phyloP scores from a whole-genome alignment of 2,113 vertebrate genomes.

The Herpailurus yagouaroundi region DNA sequence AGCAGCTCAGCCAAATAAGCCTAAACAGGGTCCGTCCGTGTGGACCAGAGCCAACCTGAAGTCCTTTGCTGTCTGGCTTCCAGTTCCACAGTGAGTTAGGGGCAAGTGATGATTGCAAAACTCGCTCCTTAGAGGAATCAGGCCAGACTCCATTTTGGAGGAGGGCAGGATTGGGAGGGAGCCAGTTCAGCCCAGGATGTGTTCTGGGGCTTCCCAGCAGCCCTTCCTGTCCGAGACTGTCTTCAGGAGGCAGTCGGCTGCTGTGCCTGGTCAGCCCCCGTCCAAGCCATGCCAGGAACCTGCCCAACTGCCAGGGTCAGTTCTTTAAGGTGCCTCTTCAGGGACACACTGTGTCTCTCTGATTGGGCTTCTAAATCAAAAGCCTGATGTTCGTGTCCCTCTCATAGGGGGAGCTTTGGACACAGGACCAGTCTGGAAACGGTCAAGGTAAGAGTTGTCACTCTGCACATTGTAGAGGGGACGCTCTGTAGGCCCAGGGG shows the following conservation, averaged over 20 bases:
- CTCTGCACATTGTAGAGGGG: slow-evolving; percentile 82
- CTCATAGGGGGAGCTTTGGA: slow-evolving; percentile 81
- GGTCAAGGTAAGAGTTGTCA: slow-evolving; percentile 61
- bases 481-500: slow-evolving; percentile 55
- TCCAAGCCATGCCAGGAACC: slow-evolving; percentile 61
- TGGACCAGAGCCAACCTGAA: neutral
- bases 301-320: slow-evolving; percentile 62
- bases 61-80: neutral
- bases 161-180: neutral
- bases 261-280: neutral
- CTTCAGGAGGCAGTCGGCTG: neutral
- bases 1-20: slow-evolving; percentile 11
- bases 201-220: neutral
- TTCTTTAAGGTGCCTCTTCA: slow-evolving; percentile 78
- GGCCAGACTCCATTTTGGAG: neutral
- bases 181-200: neutral
- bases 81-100: neutral
- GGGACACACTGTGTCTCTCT: slow-evolving; percentile 79
- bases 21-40: neutral
- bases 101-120: neutral
- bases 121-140: neutral
- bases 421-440: slow-evolving; percentile 74
- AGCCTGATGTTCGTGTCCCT: slow-evolving; percentile 80
- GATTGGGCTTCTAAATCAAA: slow-evolving; percentile 79
- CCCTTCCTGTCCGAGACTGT: neutral